Evolutionary conservation across 2,888 invertebrate genomes (phyloP), one percentile per base, ranked within the genome.

Genomic region (Sarcophaga variegata): DNA sequence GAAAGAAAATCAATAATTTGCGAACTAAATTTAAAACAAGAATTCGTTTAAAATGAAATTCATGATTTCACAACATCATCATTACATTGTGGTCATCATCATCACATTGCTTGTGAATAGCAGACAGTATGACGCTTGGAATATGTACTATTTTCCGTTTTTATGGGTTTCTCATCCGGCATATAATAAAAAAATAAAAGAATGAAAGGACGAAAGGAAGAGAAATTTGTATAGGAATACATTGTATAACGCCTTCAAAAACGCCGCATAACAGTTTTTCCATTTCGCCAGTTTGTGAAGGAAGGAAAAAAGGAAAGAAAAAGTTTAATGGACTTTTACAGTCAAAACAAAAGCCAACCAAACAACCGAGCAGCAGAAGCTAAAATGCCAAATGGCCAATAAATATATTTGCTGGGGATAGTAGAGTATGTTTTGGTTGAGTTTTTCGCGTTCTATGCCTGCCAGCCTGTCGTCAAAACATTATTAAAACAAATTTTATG

Each of bases 301-400:
- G 60, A 37, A 37, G 37, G 37, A 37, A 2, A 37, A 37, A 37
- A 37, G 37, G 37, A 37, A 37, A 37, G 37, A 75, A 75, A 82
- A 74, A 86, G 81, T 86, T 87, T 78, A 81, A 81, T 87, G 72
- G 83, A 83, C 77, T 86, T 74, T 80, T 81, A 71, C 76, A 77
- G 83, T 87, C 83, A 84, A 87, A 79, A 84, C 81, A 87, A 81
- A 22, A 10, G 37, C 75, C 17, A 45, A 37, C 37, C 37, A 37
- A 37, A 64, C 63, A 76, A 67, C 47, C 60, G 27, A 49, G 37
- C 10, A 10, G 37, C 37, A 37, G 1, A 2, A 37, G 37, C 37
- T 37, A 37, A 37, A 37, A 37, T 37, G 37, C 37, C 37, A 37
- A 37, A 37, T 37, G 37, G 37, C 37, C 37, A 37, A 37, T 37